A percentile compares a stretch with the other conserved stretches of the same genome.
These are phyloP conservation scores for Pica pica DNA, from an alignment of 2,113 vertebrate genomes.

Conservation along the genomic window DNA sequence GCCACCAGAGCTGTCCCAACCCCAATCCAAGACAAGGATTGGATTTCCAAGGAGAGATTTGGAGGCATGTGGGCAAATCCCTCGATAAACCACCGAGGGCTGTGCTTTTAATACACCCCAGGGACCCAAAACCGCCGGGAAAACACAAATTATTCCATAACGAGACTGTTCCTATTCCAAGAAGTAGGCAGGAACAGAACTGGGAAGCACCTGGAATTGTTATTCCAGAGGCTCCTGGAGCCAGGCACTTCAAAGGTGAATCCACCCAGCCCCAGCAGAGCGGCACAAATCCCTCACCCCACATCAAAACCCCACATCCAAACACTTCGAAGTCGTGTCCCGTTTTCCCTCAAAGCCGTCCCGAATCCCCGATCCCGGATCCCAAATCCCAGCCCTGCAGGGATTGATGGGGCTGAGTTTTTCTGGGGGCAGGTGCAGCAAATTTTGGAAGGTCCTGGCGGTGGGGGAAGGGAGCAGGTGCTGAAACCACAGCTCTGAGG, in stretches of 20 bases:
- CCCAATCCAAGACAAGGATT: not conserved
- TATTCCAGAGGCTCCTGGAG: too few species aligned
- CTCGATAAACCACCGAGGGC: too few species aligned
- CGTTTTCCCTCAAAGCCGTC: not conserved
- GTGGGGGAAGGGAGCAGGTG: not conserved
- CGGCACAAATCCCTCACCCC: fast-evolving
- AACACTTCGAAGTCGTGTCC: fast-evolving
- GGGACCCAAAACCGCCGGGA: too few species aligned
- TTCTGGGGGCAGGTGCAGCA: not conserved
- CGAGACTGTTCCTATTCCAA: too few species aligned
- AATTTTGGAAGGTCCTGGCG: not conserved
- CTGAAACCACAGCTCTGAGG: fast-evolving
- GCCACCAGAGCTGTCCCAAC: not conserved
- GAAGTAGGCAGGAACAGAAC: too few species aligned
- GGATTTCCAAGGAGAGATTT: too few species aligned
- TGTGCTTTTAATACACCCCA: not conserved
- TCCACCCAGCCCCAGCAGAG: fast-evolving
- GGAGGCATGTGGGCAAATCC: fast-evolving
- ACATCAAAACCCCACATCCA: fast-evolving
- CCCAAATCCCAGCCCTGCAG: not conserved
- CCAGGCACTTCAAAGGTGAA: too few species aligned
- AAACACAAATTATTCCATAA: not conserved
- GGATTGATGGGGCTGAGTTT: not conserved
- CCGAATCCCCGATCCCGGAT: not conserved
- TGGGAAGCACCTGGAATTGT: too few species aligned